Evolutionary conservation across 2,888 invertebrate species (phyloP).

Genomic region (Lymantria dispar): DNA sequence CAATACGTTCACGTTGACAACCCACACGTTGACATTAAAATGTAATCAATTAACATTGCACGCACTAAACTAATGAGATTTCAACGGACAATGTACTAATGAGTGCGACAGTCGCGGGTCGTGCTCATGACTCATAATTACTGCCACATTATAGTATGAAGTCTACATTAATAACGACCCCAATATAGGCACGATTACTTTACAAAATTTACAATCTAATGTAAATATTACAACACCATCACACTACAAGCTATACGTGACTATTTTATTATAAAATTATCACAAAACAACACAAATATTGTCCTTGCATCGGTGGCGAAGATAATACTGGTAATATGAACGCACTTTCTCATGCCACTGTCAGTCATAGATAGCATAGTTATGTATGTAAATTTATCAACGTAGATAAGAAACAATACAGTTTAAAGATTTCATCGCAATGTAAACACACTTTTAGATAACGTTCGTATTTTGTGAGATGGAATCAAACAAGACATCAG

Average conservation of each 20-base stretch:
- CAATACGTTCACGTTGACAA: conserved; percentile 55
- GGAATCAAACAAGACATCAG: conserved; percentile 27
- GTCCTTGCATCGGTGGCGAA: conserved; percentile 49
- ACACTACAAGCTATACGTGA: conserved; percentile 35
- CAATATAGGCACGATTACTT: conserved; percentile 32
- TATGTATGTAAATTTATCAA: conserved; percentile 75
- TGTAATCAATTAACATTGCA: conserved; percentile 77
- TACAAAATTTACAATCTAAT: conserved; percentile 38
- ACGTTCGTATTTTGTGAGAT: conserved; percentile 30
- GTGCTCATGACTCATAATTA: conserved; percentile 70
- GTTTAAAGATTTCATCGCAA: conserved; percentile 60
- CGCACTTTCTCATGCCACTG: conserved; percentile 65
- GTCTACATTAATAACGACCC: conserved; percentile 47
- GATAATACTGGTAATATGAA: conserved; percentile 66
- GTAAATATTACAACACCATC: conserved; percentile 30
- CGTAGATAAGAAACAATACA: conserved; percentile 72
- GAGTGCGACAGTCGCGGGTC: conserved; percentile 64
- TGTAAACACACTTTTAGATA: conserved; percentile 57
- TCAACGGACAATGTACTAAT: conserved; percentile 72
- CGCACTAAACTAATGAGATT: conserved; percentile 78
- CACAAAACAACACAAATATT: conserved; percentile 42
- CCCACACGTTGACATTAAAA: conserved; percentile 61
- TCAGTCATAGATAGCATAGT: conserved; percentile 61
- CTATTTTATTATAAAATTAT: conserved; percentile 37
- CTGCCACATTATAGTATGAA: conserved; percentile 61